Percentiles rank a stretch among this genome's conserved stretches.
Conservation (phyloP, 53 echinoderm and acorn worm species). For the Echinarachnius parma region DNA sequence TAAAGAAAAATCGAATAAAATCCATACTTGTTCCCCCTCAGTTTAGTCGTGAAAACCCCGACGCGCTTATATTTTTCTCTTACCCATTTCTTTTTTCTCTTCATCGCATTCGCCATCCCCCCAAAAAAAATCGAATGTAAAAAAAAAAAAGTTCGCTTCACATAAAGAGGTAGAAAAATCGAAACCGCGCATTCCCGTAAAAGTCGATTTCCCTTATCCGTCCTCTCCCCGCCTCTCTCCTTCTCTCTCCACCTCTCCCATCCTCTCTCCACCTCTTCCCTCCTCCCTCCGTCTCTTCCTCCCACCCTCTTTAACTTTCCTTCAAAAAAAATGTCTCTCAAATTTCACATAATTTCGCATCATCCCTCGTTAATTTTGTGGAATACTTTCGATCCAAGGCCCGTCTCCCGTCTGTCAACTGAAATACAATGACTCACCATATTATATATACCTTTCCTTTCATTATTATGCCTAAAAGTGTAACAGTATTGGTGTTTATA, state of each 20-base stretch:
- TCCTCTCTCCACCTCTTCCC: not conserved
- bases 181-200: constrained; percentile 32
- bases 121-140: constrained; percentile 40
- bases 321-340: too few species aligned
- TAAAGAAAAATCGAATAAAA: constrained; percentile 51
- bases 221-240: not conserved
- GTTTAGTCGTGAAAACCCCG: constrained; percentile 44
- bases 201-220: constrained; percentile 40
- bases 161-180: constrained; percentile 21
- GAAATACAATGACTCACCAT: too few species aligned
- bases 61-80: constrained; percentile 46
- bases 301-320: not conserved
- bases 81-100: constrained; percentile 37
- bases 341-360: too few species aligned
- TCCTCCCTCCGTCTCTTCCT: not conserved
- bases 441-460: too few species aligned
- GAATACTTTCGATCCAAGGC: not conserved
- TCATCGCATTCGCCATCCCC: constrained; percentile 24
- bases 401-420: not conserved
- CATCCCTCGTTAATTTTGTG: not conserved
- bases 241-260: constrained; percentile 1
- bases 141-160: constrained; percentile 29
- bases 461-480: too few species aligned
- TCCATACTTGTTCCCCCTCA: constrained; percentile 51
- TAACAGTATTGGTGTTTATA: too few species aligned